Evolutionary conservation across 2,797 vertebrate genomes (phyloP), one percentile per base, ranked within the genome.

Genomic region (Paedocypris micromegethes): DNA sequence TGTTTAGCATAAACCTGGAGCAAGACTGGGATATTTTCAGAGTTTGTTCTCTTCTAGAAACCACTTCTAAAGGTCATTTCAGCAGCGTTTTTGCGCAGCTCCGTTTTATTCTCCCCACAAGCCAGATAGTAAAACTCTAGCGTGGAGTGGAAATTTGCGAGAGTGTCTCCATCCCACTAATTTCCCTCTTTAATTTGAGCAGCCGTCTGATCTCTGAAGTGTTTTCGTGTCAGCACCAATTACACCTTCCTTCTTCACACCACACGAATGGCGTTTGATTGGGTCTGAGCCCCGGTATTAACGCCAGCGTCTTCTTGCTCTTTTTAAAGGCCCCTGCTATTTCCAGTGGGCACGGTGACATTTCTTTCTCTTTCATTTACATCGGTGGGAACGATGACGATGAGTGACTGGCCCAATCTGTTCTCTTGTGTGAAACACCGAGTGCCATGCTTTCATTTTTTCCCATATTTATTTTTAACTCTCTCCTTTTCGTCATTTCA

Each of bases 211-310:
- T 69, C 66, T 75, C 70, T 72, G 66, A 80, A 79, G 78, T 77
- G 75, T 79, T 81, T 78, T 81, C 73, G 73, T 79, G 73, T 72
- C 71, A 54, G 71, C 62, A 73, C 59, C 75, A 77, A 78, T 81
- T 80, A 78, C 9, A 66, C 66, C 53, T 72, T 74, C 58, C 64
- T 72, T 63, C 45, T 50, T 43, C 48, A 66, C n/a, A 8, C 56
- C 38, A 59, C 57, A 66, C 66, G 68, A 76, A 72, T 76, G 70
- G 8, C 39, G 58, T 60, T 70, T 70, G 72, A 78, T 72, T 72
- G 53, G 64, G 47, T 43, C 23, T 70, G 63, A 65, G 61, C 50
- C 66, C 23, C 47, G 42, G 52, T 49, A 55, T 50, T 60, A 50
- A n/a, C 39, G 56, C 6, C 48, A 47, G 45, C 48, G 9, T 58